phyloP scores from a whole-genome alignment of 2,888 invertebrate species.

The Cephus spinipes region DNA sequence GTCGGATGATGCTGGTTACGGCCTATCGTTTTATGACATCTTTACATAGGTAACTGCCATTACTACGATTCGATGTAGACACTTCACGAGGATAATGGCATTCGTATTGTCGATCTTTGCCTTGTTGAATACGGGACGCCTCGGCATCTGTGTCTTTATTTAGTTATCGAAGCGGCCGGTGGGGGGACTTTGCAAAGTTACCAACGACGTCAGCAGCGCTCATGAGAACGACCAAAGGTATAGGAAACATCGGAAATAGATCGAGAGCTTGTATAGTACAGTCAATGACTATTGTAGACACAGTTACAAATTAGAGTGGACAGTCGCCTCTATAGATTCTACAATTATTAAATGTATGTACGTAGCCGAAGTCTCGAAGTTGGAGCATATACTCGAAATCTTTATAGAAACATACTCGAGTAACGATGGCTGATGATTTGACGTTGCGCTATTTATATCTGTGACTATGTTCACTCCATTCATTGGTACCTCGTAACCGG shows the following conservation, averaged over 20 bases:
- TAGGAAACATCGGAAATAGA: not conserved
- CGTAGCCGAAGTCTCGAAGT: not conserved
- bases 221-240: not conserved
- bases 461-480: not conserved
- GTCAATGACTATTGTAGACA: not conserved
- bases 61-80: not conserved
- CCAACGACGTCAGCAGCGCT: conserved; percentile 19
- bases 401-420: not conserved
- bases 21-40: not conserved
- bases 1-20: not conserved
- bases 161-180: conserved; percentile 33
- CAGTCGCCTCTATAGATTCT: not conserved
- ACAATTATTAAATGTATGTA: not conserved
- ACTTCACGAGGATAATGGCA: not conserved
- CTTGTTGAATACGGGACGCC: not conserved
- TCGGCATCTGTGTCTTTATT: conserved; percentile 31
- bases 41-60: not conserved
- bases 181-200: conserved; percentile 40
- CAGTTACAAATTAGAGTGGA: not conserved
- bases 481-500: not conserved
- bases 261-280: not conserved
- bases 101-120: not conserved
- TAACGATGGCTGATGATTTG: not conserved
- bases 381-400: not conserved
- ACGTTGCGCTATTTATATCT: not conserved